phyloP scores from a whole-genome alignment of 2,797 vertebrate genomes.

The Prunella strophiata region DNA sequence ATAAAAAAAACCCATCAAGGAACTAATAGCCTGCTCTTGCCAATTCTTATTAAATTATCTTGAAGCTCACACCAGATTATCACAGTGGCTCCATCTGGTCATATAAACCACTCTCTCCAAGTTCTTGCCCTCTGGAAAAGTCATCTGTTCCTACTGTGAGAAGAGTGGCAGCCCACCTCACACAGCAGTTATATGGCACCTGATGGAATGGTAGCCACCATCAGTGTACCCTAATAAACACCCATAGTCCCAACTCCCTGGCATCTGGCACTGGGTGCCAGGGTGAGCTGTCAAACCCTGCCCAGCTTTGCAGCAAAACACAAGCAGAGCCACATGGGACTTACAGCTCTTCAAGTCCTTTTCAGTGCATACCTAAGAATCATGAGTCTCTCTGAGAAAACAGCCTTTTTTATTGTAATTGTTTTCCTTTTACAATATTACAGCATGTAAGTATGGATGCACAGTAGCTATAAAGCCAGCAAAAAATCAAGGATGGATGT shows the following conservation, averaged over 20 bases:
- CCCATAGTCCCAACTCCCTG: neutral
- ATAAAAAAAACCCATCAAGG: neutral
- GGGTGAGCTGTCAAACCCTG: neutral
- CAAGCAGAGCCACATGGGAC: neutral
- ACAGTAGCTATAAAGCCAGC: neutral
- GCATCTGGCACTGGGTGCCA: too few relatives aligned
- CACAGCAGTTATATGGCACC: neutral
- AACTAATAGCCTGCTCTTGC: neutral
- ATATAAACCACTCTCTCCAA: neutral
- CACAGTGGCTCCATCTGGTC: neutral
- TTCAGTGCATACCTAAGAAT: neutral
- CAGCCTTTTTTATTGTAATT: neutral
- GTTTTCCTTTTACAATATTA: neutral
- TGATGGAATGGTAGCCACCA: neutral
- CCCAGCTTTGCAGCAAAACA: neutral
- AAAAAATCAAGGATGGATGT: neutral
- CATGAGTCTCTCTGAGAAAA: neutral
- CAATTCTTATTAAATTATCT: slow-evolving; percentile 34
- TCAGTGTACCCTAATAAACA: neutral
- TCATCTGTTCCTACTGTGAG: neutral
- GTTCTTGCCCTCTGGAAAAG: neutral
- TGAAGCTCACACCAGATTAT: neutral
- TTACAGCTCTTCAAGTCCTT: neutral
- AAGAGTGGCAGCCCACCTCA: neutral
- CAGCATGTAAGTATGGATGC: neutral